Conservation (phyloP, 2,113 vertebrate genomes). For the Pedetes capensis region DNA sequence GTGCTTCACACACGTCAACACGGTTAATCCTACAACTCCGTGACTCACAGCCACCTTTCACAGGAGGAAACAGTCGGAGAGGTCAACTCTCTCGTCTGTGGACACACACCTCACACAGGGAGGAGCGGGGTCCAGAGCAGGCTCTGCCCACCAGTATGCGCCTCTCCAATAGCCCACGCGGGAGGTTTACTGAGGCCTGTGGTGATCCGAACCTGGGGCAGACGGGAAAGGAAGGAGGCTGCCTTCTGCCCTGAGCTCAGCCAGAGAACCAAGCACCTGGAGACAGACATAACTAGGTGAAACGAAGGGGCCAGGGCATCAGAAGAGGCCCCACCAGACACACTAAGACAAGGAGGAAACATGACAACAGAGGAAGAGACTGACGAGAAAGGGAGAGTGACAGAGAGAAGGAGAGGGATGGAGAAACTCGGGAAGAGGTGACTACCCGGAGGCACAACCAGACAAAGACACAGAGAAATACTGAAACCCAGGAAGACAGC, state of each 20-base stretch:
- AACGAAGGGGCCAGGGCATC: background rate
- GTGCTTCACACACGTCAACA: background rate
- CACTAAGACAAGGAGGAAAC: accelerated
- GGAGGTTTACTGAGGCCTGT: background rate
- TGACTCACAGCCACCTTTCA: background rate
- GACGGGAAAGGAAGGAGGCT: background rate
- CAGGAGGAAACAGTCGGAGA: background rate
- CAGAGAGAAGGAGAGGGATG: accelerated
- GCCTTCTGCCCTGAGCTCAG: background rate
- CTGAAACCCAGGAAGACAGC: accelerated
- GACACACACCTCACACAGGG: background rate
- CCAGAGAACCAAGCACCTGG: background rate
- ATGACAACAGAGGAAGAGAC: background rate
- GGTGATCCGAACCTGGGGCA: background rate
- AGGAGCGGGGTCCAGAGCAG: background rate
- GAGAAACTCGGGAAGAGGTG: background rate
- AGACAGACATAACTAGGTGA: background rate
- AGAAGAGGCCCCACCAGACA: background rate
- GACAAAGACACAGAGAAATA: background rate
- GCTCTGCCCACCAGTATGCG: background rate
- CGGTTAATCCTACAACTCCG: background rate
- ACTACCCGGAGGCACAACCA: background rate
- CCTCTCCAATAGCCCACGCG: background rate
- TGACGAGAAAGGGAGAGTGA: background rate
- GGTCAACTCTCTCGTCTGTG: no score